phyloP scores from a whole-genome alignment of 2,113 vertebrate species.

The Mormoops blainvillei region DNA sequence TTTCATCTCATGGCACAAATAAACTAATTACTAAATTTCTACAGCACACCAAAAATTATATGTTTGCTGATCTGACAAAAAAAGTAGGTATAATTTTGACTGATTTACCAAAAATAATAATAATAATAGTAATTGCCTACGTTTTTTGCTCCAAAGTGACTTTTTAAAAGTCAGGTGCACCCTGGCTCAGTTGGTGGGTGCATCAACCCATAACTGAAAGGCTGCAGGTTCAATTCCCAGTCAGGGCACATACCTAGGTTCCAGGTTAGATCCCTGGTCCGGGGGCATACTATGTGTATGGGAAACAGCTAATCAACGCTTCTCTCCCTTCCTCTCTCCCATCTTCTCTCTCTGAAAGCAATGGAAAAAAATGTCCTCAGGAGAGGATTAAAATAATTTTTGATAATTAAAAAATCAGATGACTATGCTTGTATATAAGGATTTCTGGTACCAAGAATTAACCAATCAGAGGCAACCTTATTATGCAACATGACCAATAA shows the following conservation, averaged over 20 bases:
- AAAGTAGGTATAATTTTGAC: neutral
- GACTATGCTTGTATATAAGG: neutral
- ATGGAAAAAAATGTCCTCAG: no score
- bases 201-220: no score
- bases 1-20: neutral
- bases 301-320: no score
- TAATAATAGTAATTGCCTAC: neutral
- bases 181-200: no score
- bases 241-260: no score
- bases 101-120: neutral
- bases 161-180: neutral
- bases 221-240: no score
- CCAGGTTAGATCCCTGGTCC: no score
- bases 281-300: no score
- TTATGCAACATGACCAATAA: neutral
- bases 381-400: no score
- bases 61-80: neutral
- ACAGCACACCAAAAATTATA: neutral
- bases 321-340: no score
- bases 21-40: neutral
- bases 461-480: neutral
- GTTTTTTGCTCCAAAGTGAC: neutral
- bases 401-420: neutral
- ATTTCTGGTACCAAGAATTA: neutral
- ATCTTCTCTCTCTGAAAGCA: no score